Conservation (phyloP, 1,140 invertebrate species). For the Apis florea region DNA sequence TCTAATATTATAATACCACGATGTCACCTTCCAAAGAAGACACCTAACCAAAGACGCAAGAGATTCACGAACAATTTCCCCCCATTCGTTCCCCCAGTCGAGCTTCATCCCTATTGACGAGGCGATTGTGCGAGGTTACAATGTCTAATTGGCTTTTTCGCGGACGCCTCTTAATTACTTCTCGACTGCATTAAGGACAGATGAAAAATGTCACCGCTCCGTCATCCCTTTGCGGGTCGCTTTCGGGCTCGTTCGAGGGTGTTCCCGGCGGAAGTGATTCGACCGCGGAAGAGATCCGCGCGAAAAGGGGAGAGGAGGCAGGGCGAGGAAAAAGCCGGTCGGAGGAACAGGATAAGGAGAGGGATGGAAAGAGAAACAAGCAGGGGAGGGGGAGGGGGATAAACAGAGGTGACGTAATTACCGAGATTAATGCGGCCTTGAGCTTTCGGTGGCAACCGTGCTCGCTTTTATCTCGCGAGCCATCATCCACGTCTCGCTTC, state of each 20-base stretch:
- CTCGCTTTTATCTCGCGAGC: conserved; percentile 71
- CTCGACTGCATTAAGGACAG: conserved; percentile 48
- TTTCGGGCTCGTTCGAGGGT: conserved; percentile 48
- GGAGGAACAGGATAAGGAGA: not conserved
- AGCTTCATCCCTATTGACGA: not conserved
- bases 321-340: conserved; percentile 4
- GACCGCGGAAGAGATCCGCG: conserved; percentile 44
- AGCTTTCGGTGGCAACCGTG: conserved; percentile 68
- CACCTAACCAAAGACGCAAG: not conserved
- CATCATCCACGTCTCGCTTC: conserved; percentile 65
- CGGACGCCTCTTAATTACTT: conserved; percentile 47
- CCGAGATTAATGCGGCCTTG: conserved; percentile 74
- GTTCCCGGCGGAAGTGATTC: conserved; percentile 37
- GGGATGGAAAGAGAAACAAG: conserved; percentile 49
- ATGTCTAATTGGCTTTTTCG: conserved; percentile 43
- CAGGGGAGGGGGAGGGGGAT: conserved; percentile 64
- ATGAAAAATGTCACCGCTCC: conserved; percentile 55
- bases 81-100: not conserved
- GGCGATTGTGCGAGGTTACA: conserved; percentile 4
- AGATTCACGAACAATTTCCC: conserved; percentile 14
- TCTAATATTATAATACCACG: too few species aligned
- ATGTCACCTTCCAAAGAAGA: accelerated
- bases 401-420: conserved; percentile 77
- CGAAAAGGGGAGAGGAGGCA: not conserved
- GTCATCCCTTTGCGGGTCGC: conserved; percentile 44